Base-by-base conservation (phyloP, 2,113 vertebrate species). In the Phoenicopterus ruber region DNA sequence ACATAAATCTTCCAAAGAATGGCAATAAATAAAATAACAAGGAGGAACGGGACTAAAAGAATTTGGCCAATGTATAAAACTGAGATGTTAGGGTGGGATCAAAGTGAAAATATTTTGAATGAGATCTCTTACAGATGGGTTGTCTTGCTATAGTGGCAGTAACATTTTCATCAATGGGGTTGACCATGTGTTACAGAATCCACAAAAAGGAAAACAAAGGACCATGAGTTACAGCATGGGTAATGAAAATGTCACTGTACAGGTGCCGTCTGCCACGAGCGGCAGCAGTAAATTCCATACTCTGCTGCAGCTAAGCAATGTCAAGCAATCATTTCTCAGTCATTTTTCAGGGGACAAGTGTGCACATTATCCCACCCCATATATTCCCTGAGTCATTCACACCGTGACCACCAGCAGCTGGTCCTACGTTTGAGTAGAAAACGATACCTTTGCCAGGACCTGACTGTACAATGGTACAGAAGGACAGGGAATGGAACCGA, bases 1-100 rank as follows among this genome's bases (percentile, higher is more conserved):
- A 29, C 70, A 89, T 97, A 90, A 61, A 95, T 95, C 95, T 96
- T 58, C 24, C 50, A 34, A 62, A 72, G 46, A 94, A 84, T 62
- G 36, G 72, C 69, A 96, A 90, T 88, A 95, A 95, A 93, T 94
- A 91, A 96, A 86, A 65, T 59, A 94, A 78, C 67, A 81, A 86
- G 79, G 52, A 85, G 57, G 63, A 70, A 63, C 7, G 20, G 21
- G 61, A 90, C 54, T 40, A 63, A 81, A 73, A 7, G n/a, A 71
- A 74, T 92, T 74, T 77, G 57, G 84, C 46, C 59, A 58, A 59
- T 46, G 50, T 34, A 13, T 71, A 79, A 89, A 87, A 79, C 29
- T 46, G 54, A 50, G 59, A 52, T 44, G 36, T 40, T 34, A 79
- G 31, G 65, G 52, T 44, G 74, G 52, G n/a, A 83, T 67, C 71